Evolutionary conservation across 2,113 vertebrate genomes (phyloP).

Genomic region (Sebastes schlegelii): DNA sequence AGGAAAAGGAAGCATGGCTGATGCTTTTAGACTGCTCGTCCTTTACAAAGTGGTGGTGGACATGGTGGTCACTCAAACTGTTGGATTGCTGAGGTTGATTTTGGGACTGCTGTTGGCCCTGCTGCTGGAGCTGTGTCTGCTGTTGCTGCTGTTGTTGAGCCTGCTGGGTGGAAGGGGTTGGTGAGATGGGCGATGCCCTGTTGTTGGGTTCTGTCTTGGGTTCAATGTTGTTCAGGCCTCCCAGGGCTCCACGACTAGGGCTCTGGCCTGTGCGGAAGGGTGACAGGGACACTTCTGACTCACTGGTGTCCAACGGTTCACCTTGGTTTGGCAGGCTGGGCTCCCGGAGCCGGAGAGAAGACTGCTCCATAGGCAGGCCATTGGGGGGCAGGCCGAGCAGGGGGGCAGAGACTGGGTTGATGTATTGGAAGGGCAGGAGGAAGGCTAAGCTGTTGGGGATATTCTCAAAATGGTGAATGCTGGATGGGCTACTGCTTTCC

Average conservation of each 20-base stretch:
- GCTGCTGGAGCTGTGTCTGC: constrained; percentile 85
- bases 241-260: constrained; percentile 90
- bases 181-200: constrained; percentile 88
- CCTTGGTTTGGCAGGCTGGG: constrained; percentile 92
- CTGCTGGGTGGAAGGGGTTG: constrained; percentile 81
- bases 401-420: constrained; percentile 97
- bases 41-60: constrained; percentile 90
- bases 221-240: constrained; percentile 92
- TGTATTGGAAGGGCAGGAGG: constrained; percentile 98
- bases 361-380: constrained; percentile 93
- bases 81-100: constrained; percentile 81
- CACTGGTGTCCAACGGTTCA: constrained; percentile 96
- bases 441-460: constrained; percentile 99
- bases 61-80: constrained; percentile 88
- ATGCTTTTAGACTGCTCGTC: constrained; percentile 90
- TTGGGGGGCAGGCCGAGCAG: constrained; percentile 97
- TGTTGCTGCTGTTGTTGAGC: constrained; percentile 83
- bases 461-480: constrained; percentile 99
- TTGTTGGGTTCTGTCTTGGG: constrained; percentile 94
- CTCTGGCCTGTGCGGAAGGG: constrained; percentile 93
- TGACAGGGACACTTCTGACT: constrained; percentile 95
- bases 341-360: constrained; percentile 92
- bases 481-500: constrained; percentile 97
- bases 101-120: constrained; percentile 79
- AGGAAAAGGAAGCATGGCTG: constrained; percentile 87